Evolutionary conservation across 2,888 invertebrate species (phyloP).

Genomic region (Tachina fera): DNA sequence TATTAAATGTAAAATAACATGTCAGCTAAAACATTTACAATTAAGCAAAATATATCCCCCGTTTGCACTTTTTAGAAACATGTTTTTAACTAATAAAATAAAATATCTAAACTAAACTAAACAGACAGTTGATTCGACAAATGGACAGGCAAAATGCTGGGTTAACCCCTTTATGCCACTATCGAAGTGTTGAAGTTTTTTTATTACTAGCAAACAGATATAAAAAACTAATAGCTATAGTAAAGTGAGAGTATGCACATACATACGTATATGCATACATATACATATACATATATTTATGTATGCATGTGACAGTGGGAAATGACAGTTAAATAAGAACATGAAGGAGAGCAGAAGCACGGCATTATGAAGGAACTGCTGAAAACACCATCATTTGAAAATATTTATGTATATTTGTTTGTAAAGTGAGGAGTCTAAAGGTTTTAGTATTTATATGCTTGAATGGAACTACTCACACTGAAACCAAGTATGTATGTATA

Average conservation of each 20-base stretch:
- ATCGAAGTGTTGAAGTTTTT: no score
- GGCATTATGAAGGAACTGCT: neutral
- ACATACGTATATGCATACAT: no score
- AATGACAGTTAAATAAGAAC: constrained; percentile 44
- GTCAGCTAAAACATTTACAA: neutral
- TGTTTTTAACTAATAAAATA: no score
- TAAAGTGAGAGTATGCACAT: no score
- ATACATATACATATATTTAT: no score
- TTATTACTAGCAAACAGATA: no score
- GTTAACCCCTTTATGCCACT: no score
- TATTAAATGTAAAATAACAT: neutral
- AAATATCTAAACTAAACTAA: no score
- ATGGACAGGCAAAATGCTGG: no score
- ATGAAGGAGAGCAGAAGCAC: neutral
- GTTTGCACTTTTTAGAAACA: neutral
- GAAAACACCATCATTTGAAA: no score
- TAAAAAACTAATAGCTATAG: no score
- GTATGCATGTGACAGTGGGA: constrained; percentile 35
- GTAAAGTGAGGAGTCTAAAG: constrained; percentile 37
- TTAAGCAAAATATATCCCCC: neutral
- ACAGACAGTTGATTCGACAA: no score
- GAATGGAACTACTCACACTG: constrained; percentile 29
- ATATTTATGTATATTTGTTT: neutral
- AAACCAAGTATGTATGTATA: constrained; percentile 45
- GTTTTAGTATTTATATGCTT: constrained; percentile 42